phyloP scores from a whole-genome alignment of 2,797 vertebrate species.

The Microhierax caerulescens region DNA sequence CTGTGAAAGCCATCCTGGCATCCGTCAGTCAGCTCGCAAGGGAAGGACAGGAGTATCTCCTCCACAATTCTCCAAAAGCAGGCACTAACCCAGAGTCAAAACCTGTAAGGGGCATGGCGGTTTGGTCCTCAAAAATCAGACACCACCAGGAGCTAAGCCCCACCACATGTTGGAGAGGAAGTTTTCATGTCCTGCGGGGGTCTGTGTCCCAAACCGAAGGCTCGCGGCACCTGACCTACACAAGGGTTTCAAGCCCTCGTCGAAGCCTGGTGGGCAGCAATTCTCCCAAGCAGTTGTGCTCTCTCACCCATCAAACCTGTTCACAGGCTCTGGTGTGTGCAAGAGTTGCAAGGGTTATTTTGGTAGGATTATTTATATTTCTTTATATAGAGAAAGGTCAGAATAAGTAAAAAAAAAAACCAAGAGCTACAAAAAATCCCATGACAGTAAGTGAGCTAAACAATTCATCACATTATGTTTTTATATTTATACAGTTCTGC shows the following conservation, averaged over 20 bases:
- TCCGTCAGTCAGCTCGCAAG: neutral
- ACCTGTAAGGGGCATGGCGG: neutral
- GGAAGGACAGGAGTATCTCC: fast-evolving
- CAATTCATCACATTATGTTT: neutral
- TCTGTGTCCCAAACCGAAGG: neutral
- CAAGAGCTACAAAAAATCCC: neutral
- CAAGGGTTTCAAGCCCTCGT: neutral
- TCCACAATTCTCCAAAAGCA: neutral
- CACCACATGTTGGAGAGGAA: fast-evolving
- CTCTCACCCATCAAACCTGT: neutral
- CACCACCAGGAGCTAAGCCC: neutral
- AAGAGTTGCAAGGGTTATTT: neutral
- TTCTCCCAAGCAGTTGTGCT: neutral
- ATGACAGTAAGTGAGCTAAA: neutral
- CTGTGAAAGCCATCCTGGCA: neutral
- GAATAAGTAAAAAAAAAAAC: neutral
- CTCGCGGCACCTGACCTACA: neutral
- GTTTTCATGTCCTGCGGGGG: neutral
- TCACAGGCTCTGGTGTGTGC: neutral
- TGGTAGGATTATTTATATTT: neutral
- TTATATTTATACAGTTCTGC: slow-evolving; percentile 15
- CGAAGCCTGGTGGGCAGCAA: neutral
- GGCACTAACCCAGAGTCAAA: neutral
- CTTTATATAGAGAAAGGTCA: neutral
- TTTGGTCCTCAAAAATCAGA: neutral